Percentiles rank a stretch among this genome's conserved stretches.
Evolutionary conservation across 2,113 vertebrate species (phyloP).

Genomic region (Thinocorus orbignyianus): DNA sequence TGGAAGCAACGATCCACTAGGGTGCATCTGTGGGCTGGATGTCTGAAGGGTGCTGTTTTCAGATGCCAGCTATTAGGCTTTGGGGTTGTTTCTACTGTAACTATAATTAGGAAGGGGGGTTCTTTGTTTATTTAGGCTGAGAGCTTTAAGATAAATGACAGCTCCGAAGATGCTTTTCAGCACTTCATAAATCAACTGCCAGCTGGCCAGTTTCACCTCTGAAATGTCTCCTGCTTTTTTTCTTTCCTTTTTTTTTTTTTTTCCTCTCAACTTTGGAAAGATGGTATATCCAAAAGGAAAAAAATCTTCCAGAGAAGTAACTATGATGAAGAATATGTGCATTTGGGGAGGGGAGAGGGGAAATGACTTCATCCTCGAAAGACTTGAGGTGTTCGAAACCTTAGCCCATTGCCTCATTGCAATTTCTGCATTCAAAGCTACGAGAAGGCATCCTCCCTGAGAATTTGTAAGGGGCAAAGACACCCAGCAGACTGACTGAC

Average conservation of each 20-base stretch:
- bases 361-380: conserved; percentile 22
- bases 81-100: conserved; percentile 73
- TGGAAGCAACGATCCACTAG: conserved; percentile 26
- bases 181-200: conserved; percentile 82
- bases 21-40: conserved; percentile 65
- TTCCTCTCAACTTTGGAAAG: neutral
- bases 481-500: neutral
- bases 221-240: conserved; percentile 54
- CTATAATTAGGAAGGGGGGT: conserved; percentile 65
- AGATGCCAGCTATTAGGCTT: neutral
- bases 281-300: neutral
- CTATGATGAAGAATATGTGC: neutral
- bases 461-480: neutral
- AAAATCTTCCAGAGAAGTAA: neutral
- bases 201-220: conserved; percentile 67
- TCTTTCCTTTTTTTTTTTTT: neutral
- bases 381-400: neutral
- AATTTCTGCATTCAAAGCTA: neutral
- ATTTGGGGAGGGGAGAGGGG: neutral
- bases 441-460: neutral
- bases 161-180: conserved; percentile 83
- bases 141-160: conserved; percentile 81
- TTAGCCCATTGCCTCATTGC: neutral
- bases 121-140: conserved; percentile 83
- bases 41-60: neutral